Evolutionary conservation across 2,888 invertebrate genomes (phyloP).

Genomic region (Crossocerus cetratus): DNA sequence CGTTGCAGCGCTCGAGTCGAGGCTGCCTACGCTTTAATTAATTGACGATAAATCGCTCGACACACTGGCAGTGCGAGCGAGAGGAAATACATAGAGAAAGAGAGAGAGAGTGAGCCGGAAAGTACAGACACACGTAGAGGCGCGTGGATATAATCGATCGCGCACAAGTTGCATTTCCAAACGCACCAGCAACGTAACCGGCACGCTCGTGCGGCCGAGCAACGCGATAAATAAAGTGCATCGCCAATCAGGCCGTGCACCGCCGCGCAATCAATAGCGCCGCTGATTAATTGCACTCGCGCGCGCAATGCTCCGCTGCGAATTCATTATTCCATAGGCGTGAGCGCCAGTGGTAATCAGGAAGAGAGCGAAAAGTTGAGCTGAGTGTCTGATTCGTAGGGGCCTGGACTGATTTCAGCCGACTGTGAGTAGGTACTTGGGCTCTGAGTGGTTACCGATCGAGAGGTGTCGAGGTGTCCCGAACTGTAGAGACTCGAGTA

Average conservation of each 20-base stretch:
- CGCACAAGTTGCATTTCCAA: slow-evolving; percentile 24
- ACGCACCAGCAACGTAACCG: slow-evolving; percentile 28
- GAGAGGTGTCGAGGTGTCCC: too few relatives aligned
- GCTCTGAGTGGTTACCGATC: too few relatives aligned
- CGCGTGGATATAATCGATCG: not conserved
- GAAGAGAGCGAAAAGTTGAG: too few relatives aligned
- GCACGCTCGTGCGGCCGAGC: slow-evolving; percentile 30
- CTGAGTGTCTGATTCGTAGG: too few relatives aligned
- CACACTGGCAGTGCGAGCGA: not conserved
- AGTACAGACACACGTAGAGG: not conserved
- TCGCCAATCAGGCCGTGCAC: slow-evolving; percentile 32
- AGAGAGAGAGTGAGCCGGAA: slow-evolving; percentile 2
- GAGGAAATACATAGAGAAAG: slow-evolving; percentile 12
- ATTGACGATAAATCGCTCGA: slow-evolving; percentile 39
- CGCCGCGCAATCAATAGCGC: slow-evolving; percentile 43
- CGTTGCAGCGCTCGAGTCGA: not conserved
- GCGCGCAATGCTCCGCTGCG: slow-evolving; percentile 16
- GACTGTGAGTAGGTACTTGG: too few relatives aligned
- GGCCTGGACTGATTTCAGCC: too few relatives aligned
- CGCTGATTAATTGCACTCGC: slow-evolving; percentile 45
- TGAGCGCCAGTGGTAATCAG: too few relatives aligned
- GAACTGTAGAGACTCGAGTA: not conserved
- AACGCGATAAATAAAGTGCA: slow-evolving; percentile 44
- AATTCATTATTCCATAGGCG: slow-evolving; percentile 26
- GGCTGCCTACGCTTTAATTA: slow-evolving; percentile 38